Base-by-base conservation (phyloP, 2,797 vertebrate genomes). In the Synaphobranchus kaupii region DNA sequence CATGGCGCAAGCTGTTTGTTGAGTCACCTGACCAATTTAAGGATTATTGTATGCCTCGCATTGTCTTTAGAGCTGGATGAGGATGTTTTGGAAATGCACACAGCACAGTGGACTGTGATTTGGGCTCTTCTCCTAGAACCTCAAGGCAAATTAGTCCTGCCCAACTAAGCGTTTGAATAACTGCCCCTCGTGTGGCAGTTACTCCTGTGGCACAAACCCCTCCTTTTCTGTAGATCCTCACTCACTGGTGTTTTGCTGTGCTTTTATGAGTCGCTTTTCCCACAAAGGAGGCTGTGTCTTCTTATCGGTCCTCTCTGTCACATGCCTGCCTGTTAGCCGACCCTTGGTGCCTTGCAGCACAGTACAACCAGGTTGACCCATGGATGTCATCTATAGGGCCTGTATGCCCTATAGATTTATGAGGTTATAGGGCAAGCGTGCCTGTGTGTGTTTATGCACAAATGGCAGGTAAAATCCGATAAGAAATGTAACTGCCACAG, bases 261-360 rank as follows among this genome's bases (percentile, higher is more conserved):
- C 78, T 48, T 50, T 81, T 39, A 9, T 48, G 5, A 78, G 78
- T 17, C 22, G 3, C 25, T 81, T 34, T 22, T 81, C 78, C 78
- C 8, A 10, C 7, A 50, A 22, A 50, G 47, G 78, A 81, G 47
- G 44, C n/a, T 47, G 20, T 50, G 25, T 50, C 25, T 50, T 48
- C 78, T 50, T 50, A 48, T 81, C 78, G 68, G 78, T 68, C 63
- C 34, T 68, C 56, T 82, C 31, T 86, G 80, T 52, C 52, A 76
- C 68, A 39, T 58, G 39, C 17, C 52, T 60, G 56, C n/a, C 6
- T 60, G 5, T 56, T 56, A 22, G 82, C 28, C 2, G 13, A 34
- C 6, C 56, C 8, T 60, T 56, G 4, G 56, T 60, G 13, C 48
- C 1, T 58, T 84, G 12, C 8, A 84, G 52, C 48, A 3, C 25